These are phyloP conservation scores for Batillaria attramentaria DNA, from an alignment of 1,140 invertebrate genomes.

Conservation along the genomic window DNA sequence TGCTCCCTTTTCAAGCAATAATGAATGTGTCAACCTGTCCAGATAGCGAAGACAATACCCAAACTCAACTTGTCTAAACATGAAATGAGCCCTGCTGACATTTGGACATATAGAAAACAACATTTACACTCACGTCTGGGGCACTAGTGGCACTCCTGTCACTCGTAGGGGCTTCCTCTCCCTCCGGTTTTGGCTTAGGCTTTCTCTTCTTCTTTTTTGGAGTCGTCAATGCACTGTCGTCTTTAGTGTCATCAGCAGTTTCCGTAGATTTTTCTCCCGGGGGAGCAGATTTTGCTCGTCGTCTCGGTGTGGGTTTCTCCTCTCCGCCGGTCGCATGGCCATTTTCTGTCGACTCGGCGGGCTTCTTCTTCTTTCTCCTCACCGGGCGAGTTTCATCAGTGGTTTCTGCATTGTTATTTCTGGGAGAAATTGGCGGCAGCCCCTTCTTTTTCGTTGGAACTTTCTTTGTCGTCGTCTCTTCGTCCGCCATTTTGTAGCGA, in stretches of 20 bases:
- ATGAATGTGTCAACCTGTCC: neutral
- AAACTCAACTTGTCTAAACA: neutral
- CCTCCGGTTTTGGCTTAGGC: conserved; percentile 38
- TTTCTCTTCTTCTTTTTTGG: conserved; percentile 52
- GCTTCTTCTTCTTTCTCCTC: conserved; percentile 57
- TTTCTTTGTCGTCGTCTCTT: conserved; percentile 29
- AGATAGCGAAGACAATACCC: neutral
- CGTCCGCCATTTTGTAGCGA: conserved; percentile 54
- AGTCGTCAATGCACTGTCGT: neutral
- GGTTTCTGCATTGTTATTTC: conserved; percentile 24
- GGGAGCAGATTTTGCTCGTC: conserved; percentile 32
- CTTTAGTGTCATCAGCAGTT: neutral
- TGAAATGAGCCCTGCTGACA: no score
- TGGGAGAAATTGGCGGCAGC: conserved; percentile 45
- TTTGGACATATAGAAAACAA: neutral
- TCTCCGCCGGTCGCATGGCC: conserved; percentile 33
- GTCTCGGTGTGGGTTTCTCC: conserved; percentile 39
- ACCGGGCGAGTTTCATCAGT: conserved; percentile 45
- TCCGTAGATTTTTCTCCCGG: neutral
- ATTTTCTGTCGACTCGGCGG: conserved; percentile 29
- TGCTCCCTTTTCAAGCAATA: neutral
- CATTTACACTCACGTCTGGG: conserved; percentile 33
- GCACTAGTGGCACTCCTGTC: conserved; percentile 50
- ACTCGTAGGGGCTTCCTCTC: conserved; percentile 44
- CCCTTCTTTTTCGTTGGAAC: conserved; percentile 38